phyloP scores from a whole-genome alignment of 2,113 vertebrate genomes.

The Pterocles burchelli region DNA sequence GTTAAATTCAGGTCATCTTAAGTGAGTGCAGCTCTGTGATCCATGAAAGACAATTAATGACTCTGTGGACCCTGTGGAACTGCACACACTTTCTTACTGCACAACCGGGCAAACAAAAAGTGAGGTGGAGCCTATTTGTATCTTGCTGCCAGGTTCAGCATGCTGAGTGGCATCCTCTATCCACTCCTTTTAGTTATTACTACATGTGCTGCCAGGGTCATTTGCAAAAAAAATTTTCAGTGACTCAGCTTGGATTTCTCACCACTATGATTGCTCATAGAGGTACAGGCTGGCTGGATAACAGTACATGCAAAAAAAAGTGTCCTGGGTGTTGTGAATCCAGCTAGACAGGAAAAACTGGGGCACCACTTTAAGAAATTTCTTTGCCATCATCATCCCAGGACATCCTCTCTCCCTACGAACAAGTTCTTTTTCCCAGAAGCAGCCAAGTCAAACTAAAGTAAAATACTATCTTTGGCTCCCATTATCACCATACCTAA shows the following conservation, averaged over 20 bases:
- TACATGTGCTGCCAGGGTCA: neutral
- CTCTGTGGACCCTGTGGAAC: neutral
- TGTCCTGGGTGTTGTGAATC: neutral
- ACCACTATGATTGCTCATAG: neutral
- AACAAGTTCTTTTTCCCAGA: rapidly evolving
- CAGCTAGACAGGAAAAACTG: neutral
- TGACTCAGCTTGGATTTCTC: neutral
- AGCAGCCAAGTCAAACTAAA: neutral
- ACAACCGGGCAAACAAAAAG: neutral
- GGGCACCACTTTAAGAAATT: neutral
- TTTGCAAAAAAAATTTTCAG: neutral
- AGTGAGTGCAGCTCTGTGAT: neutral
- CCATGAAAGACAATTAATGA: neutral
- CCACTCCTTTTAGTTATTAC: neutral
- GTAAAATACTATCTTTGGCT: neutral
- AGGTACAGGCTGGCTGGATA: neutral
- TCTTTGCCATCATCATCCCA: neutral
- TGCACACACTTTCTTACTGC: neutral
- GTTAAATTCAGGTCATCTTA: neutral
- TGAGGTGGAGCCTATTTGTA: neutral
- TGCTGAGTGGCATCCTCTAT: neutral
- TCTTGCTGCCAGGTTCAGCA: neutral
- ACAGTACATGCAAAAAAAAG: neutral
- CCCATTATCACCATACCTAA: neutral
- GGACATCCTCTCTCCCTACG: neutral